phyloP scores from a whole-genome alignment of 1,140 invertebrate genomes.

The Drosophila tropicalis region DNA sequence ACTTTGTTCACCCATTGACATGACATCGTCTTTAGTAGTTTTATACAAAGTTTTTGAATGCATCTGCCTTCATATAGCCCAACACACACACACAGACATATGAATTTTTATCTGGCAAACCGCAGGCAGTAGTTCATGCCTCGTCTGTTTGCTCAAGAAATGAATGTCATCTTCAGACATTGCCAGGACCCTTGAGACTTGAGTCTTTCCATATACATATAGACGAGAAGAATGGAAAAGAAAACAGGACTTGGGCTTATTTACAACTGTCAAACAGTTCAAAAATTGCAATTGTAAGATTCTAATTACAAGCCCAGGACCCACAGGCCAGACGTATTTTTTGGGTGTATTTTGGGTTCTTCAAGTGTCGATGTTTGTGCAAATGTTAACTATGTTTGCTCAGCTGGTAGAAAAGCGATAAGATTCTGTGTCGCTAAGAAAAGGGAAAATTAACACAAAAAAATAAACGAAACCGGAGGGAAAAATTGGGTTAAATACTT shows the following conservation, averaged over 20 bases:
- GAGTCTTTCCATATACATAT: neutral
- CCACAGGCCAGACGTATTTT: conserved; percentile 22
- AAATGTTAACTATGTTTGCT: conserved; percentile 25
- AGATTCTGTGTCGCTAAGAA: conserved; percentile 30
- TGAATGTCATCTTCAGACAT: conserved; percentile 54
- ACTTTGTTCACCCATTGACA: conserved; percentile 51
- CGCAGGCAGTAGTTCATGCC: conserved; percentile 34
- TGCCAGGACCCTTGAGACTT: conserved; percentile 25
- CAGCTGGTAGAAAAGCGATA: conserved; percentile 32
- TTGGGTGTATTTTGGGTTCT: conserved; percentile 4
- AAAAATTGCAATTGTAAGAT: conserved; percentile 9
- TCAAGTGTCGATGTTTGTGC: conserved; percentile 1
- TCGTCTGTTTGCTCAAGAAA: conserved; percentile 46
- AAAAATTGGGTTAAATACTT: conserved; percentile 70
- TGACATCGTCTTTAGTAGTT: conserved; percentile 29
- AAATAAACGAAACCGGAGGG: too few relatives aligned
- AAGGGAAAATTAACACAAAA: conserved; percentile 48
- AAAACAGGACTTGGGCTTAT: conserved; percentile 30
- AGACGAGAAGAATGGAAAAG: neutral
- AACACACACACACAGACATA: conserved; percentile 32
- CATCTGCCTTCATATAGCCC: conserved; percentile 15
- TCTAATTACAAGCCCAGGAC: conserved; percentile 35
- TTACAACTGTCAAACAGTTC: conserved; percentile 21
- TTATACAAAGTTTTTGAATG: conserved; percentile 55
- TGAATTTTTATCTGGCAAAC: conserved; percentile 48